Percentiles rank a stretch among this genome's conserved stretches.
Evolutionary conservation across 2,888 invertebrate species (phyloP).

Genomic region (Koerneria pararmatus): DNA sequence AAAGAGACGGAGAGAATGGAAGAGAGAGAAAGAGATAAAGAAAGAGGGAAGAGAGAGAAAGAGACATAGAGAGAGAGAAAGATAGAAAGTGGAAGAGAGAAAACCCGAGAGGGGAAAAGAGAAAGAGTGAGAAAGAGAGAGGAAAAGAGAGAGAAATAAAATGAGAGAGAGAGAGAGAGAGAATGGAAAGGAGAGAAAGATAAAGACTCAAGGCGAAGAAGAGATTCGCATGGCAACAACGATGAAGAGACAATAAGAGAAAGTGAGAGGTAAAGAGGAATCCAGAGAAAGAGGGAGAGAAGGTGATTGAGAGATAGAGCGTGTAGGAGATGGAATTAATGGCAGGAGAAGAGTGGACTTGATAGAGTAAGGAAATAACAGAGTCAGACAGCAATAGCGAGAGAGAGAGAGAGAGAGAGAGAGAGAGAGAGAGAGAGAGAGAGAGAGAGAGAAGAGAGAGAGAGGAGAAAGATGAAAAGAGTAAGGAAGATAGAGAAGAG

Average conservation of each 20-base stretch:
- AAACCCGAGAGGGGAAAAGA: not conserved
- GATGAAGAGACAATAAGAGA: no score
- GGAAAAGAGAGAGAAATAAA: conserved; percentile 13
- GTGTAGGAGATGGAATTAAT: no score
- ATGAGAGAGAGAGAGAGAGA: conserved; percentile 13
- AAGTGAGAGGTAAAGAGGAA: no score
- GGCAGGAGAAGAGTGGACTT: no score
- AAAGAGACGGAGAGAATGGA: not conserved
- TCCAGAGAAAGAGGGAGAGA: no score
- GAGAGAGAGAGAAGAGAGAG: not conserved
- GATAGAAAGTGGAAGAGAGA: conserved; percentile 8
- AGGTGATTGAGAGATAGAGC: no score
- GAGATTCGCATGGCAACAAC: no score
- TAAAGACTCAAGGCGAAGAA: not conserved
- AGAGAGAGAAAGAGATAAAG: conserved; percentile 3
- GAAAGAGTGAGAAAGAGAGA: not conserved
- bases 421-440: not conserved
- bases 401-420: conserved; percentile 1
- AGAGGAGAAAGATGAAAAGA: not conserved
- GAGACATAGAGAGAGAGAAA: conserved; percentile 9
- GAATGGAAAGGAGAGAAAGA: conserved; percentile 4
- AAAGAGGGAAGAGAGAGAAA: not conserved
- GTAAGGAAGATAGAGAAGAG: conserved; percentile 1
- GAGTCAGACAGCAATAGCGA: not conserved
- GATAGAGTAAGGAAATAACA: not conserved